Evolutionary conservation across 2,888 invertebrate species (phyloP).

Genomic region (Glaucopsyche alexis): DNA sequence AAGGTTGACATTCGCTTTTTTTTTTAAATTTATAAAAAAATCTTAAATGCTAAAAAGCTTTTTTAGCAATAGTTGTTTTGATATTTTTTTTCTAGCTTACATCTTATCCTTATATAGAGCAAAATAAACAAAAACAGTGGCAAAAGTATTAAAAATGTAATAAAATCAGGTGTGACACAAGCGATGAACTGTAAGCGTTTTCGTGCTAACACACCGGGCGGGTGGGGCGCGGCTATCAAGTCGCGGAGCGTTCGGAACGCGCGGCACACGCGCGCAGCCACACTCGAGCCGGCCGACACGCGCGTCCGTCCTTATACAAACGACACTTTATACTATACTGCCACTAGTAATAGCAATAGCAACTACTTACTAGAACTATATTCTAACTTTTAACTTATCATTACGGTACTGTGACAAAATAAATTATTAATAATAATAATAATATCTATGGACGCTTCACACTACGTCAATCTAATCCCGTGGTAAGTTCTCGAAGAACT

Average conservation of each 20-base stretch:
- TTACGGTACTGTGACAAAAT: background rate
- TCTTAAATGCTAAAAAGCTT: too few species aligned
- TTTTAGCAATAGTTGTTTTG: too few species aligned
- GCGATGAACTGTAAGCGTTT: slow-evolving; percentile 28
- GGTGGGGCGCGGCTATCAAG: slow-evolving; percentile 43
- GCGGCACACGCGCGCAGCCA: slow-evolving; percentile 65
- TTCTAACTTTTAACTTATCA: background rate
- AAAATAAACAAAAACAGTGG: background rate
- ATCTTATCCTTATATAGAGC: background rate
- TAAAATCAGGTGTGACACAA: background rate
- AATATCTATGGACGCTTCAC: too few species aligned
- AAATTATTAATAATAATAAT: too few species aligned
- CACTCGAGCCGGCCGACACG: slow-evolving; percentile 45
- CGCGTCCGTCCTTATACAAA: slow-evolving; percentile 56
- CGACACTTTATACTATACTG: slow-evolving; percentile 48
- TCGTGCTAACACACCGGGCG: slow-evolving; percentile 46
- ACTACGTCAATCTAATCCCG: too few species aligned
- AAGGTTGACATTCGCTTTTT: too few species aligned
- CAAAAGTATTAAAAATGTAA: background rate
- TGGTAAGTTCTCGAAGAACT: too few species aligned
- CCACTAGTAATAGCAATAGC: background rate
- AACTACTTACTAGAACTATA: background rate
- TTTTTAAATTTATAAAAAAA: too few species aligned
- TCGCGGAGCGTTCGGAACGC: slow-evolving; percentile 62
- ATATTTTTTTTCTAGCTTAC: background rate